Conservation (phyloP, 2,888 invertebrate genomes). For the Blera fallax region DNA sequence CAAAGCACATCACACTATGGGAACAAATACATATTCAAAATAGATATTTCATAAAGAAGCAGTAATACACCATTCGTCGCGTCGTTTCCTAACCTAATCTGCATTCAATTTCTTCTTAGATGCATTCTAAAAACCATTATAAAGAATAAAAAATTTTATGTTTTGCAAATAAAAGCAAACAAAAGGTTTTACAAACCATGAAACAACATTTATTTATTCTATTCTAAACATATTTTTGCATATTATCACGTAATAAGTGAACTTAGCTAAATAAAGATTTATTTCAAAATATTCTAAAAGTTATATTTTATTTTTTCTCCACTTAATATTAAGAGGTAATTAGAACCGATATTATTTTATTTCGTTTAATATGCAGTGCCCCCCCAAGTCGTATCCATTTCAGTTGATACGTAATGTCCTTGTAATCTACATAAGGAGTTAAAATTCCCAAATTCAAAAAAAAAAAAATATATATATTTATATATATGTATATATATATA, state of each 20-base stretch:
- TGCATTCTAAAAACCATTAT: background rate
- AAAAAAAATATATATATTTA: too few species aligned
- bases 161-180: slow-evolving; percentile 15
- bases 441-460: slow-evolving; percentile 1
- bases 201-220: slow-evolving; percentile 47
- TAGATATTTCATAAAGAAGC: too few species aligned
- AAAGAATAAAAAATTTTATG: background rate
- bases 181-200: slow-evolving; percentile 18
- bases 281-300: slow-evolving; percentile 9
- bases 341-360: background rate
- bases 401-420: background rate
- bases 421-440: background rate
- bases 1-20: too few species aligned
- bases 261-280: slow-evolving; percentile 10
- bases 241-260: slow-evolving; percentile 22
- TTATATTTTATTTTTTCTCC: background rate
- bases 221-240: slow-evolving; percentile 24
- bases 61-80: too few species aligned
- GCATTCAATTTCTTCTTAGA: too few species aligned
- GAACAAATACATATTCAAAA: too few species aligned
- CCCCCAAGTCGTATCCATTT: background rate
- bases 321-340: slow-evolving; percentile 12
- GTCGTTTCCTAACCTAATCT: too few species aligned
- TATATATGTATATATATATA: background rate
- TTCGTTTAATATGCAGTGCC: slow-evolving; percentile 3